Evolutionary conservation across 2,888 invertebrate species (phyloP), one percentile per base, ranked within the genome.

Genomic region (Drosophila buzzatii): DNA sequence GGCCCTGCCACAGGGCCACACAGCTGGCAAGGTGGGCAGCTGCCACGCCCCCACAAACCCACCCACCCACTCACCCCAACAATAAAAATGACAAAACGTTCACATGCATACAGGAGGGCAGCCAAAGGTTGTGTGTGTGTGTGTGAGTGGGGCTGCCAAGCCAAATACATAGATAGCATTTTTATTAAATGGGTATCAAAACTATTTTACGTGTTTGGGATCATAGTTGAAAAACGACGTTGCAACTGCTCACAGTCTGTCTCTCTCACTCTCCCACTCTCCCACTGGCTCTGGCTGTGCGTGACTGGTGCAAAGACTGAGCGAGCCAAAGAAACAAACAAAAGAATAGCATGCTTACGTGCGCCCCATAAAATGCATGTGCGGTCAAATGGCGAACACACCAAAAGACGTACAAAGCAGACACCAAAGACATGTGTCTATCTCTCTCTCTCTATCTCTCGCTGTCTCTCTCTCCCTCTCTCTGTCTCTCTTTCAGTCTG

Each of bases 141-240:
- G 33, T 9, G 33, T 33, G 27, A 27, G 33, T 33, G 33, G 33
- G 33, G 18, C 37, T 27, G 27, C 27, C 59, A 64, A 74, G 74
- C 64, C 56, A 84, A 83, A 86, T 72, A 82, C 87, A 84, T 88
- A 83, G 90, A 90, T 81, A 70, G 82, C 63, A 79, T 86, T 86
- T 84, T 79, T 85, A 85, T 85, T 85, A 85, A 85, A 90, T 89
- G 87, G 89, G 68, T 73, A 86, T 85, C 86, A 90, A 76, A 85
- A 90, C 84, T 83, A 86, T 83, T 83, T 83, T 89, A 89, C 89
- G 85, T 83, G 87, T 78, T 68, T 70, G 77, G 71, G 68, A 82
- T 56, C 57, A 58, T 18, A 55, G 68, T 76, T 70, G 56, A 76
- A 60, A 31, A 39, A 41, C 52, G 57, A 37, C 52, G 57, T 39